These are phyloP conservation scores for Drosophila trapezifrons DNA, from an alignment of 1,140 invertebrate genomes.

Conservation along the genomic window DNA sequence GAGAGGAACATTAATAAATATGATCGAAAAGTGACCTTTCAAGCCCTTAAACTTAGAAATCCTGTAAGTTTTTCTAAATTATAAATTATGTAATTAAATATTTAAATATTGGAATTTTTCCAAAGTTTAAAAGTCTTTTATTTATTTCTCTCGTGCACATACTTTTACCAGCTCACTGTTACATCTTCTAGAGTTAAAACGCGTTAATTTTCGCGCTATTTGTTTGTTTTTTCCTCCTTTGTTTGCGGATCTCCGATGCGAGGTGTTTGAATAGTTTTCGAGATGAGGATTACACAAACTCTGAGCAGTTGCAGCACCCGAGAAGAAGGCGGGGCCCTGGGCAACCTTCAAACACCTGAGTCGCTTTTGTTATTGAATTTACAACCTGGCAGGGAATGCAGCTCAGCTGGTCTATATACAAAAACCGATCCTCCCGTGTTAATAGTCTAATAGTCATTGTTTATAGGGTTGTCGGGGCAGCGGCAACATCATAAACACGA, in stretches of 20 bases:
- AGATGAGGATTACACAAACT: slow-evolving; percentile 41
- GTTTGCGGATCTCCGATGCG: slow-evolving; percentile 44
- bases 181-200: slow-evolving; percentile 36
- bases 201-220: slow-evolving; percentile 64
- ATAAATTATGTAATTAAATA: background rate
- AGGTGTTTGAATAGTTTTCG: slow-evolving; percentile 41
- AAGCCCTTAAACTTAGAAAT: background rate
- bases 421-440: slow-evolving; percentile 26
- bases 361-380: slow-evolving; percentile 37
- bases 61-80: background rate
- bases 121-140: too few relatives aligned
- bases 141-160: background rate
- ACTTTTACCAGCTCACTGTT: slow-evolving; percentile 41
- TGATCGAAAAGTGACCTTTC: too few relatives aligned
- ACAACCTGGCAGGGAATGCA: slow-evolving; percentile 32
- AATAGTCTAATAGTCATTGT: slow-evolving; percentile 54
- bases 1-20: too few relatives aligned
- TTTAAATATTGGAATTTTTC: background rate
- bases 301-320: slow-evolving; percentile 25
- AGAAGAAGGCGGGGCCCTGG: slow-evolving; percentile 14
- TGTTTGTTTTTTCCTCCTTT: slow-evolving; percentile 53
- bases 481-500: slow-evolving; percentile 50
- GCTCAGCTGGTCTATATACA: slow-evolving; percentile 4
- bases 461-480: slow-evolving; percentile 57
- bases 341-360: slow-evolving; percentile 54